These are phyloP conservation scores for Ceratina calcarata DNA, from an alignment of 1,140 invertebrate species.

Conservation along the genomic window DNA sequence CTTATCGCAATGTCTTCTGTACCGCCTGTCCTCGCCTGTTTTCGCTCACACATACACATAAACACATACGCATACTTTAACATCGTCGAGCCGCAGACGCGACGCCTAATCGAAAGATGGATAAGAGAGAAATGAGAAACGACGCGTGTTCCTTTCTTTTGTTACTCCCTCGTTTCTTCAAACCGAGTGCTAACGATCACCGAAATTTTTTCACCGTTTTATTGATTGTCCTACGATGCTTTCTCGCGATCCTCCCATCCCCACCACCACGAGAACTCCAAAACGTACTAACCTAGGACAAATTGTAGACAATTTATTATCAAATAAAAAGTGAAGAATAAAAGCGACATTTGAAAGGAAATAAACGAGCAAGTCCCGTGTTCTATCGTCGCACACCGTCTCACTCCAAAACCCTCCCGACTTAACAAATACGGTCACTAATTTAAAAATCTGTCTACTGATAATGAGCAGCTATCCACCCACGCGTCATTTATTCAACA, in stretches of 20 bases:
- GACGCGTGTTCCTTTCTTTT: constrained; percentile 41
- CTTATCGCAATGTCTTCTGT: constrained; percentile 43
- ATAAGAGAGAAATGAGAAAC: constrained; percentile 37
- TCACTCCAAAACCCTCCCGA: constrained; percentile 36
- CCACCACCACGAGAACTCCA: constrained; percentile 72
- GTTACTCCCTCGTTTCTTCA: constrained; percentile 29
- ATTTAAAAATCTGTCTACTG: constrained; percentile 26
- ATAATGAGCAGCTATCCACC: not conserved
- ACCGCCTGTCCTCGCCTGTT: constrained; percentile 43
- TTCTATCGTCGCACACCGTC: not conserved
- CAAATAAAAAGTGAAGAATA: constrained; percentile 78
- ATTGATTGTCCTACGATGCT: constrained; percentile 68
- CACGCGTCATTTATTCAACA: not conserved
- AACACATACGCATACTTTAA: not conserved
- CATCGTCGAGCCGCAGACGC: constrained; percentile 46
- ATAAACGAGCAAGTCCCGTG: constrained; percentile 18
- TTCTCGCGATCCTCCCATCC: constrained; percentile 69
- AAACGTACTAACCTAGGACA: constrained; percentile 79
- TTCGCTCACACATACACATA: constrained; percentile 16
- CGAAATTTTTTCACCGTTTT: constrained; percentile 55
- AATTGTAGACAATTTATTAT: constrained; percentile 81
- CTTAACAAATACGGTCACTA: not conserved
- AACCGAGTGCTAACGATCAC: constrained; percentile 55
- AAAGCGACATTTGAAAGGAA: constrained; percentile 78
- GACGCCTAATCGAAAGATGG: not conserved